A percentile compares a stretch with the other conserved stretches of the same genome.
Conservation (phyloP, 2,888 invertebrate species). For the Troides aeacus region DNA sequence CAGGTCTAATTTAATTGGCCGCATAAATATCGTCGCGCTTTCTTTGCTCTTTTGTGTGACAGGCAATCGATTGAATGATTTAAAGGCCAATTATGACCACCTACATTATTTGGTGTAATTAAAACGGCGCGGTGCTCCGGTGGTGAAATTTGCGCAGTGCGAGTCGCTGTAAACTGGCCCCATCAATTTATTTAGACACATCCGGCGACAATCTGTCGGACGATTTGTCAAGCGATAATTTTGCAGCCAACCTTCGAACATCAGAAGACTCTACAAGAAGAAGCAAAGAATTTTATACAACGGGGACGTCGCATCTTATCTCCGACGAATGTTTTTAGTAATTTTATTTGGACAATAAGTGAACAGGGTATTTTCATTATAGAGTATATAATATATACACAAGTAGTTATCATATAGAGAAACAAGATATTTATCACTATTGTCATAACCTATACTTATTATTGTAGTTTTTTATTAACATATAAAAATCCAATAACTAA, state of each 20-base stretch:
- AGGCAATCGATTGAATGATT: slow-evolving; percentile 46
- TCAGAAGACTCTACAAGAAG: too few relatives aligned
- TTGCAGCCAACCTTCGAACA: background rate
- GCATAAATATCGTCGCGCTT: slow-evolving; percentile 55
- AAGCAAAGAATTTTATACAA: too few relatives aligned
- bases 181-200: slow-evolving; percentile 68
- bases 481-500: too few relatives aligned
- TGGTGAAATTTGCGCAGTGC: slow-evolving; percentile 61
- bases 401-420: too few relatives aligned
- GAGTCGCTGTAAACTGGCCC: slow-evolving; percentile 52
- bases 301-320: too few relatives aligned
- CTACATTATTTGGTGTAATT: slow-evolving; percentile 47
- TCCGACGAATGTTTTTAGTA: too few relatives aligned
- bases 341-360: too few relatives aligned
- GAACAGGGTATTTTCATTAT: too few relatives aligned
- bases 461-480: too few relatives aligned
- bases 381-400: too few relatives aligned
- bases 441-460: too few relatives aligned
- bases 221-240: slow-evolving; percentile 43
- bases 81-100: slow-evolving; percentile 47
- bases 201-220: slow-evolving; percentile 64
- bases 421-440: too few relatives aligned
- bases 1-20: slow-evolving; percentile 67
- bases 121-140: slow-evolving; percentile 44
- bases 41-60: slow-evolving; percentile 44